Percentiles rank a stretch among this genome's conserved stretches.
These are phyloP conservation scores for Lagria hirta DNA, from an alignment of 2,888 invertebrate species.

Conservation along the genomic window DNA sequence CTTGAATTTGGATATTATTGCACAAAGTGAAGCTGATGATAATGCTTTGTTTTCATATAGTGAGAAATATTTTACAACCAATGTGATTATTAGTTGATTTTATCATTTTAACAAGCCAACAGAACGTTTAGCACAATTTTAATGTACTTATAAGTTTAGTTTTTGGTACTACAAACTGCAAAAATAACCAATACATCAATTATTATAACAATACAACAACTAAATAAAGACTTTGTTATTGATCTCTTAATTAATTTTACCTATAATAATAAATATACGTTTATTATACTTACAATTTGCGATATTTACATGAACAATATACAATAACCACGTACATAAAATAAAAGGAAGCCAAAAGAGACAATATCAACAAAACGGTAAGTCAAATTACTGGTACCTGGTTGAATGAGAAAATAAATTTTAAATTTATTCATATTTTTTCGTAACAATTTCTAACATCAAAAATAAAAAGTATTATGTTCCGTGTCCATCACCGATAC, in stretches of 20 bases:
- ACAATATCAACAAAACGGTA: background rate
- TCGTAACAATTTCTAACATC: conserved; percentile 7
- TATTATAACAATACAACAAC: conserved; percentile 20
- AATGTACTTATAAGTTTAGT: conserved; percentile 34
- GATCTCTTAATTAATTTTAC: conserved; percentile 37
- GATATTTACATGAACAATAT: conserved; percentile 40
- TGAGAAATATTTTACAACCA: conserved; percentile 13
- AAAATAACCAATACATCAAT: conserved; percentile 15
- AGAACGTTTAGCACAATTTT: conserved; percentile 34
- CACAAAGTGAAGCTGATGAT: conserved; percentile 2
- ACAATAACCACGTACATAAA: conserved; percentile 37
- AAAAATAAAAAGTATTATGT: conserved; percentile 10
- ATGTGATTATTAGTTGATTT: conserved; percentile 28
- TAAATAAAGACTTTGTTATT: conserved; percentile 26
- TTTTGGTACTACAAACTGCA: conserved; percentile 26
- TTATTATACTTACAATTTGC: conserved; percentile 37
- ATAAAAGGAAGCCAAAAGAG: conserved; percentile 17
- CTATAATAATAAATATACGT: conserved; percentile 42
- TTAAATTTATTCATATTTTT: background rate
- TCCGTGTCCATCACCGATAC: conserved; percentile 37
- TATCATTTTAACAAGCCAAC: conserved; percentile 29
- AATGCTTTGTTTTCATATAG: conserved; percentile 15
- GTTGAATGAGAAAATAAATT: too few relatives aligned
- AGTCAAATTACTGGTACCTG: too few relatives aligned
- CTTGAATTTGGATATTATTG: conserved; percentile 14